These are phyloP conservation scores for Eupeodes latifasciatus DNA, from an alignment of 2,888 invertebrate species.

Conservation along the genomic window DNA sequence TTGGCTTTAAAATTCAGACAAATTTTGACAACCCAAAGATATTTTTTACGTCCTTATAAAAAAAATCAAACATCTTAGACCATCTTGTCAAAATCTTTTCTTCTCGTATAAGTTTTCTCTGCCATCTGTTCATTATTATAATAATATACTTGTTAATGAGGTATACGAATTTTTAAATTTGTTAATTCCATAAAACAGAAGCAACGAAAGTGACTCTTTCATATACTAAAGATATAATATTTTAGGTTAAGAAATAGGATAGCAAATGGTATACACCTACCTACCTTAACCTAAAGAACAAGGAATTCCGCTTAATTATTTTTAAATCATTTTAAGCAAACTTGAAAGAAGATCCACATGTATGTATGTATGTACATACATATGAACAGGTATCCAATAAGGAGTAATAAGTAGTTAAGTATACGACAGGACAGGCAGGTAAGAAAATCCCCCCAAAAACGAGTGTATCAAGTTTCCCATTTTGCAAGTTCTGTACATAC, in stretches of 20 bases:
- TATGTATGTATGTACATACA: no score
- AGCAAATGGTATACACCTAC: slow-evolving; percentile 49
- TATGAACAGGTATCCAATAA: not conserved
- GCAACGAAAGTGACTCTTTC: slow-evolving; percentile 44
- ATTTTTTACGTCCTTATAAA: no score
- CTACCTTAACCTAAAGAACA: not conserved
- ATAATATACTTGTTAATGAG: not conserved
- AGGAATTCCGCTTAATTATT: slow-evolving; percentile 76
- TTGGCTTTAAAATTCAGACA: no score
- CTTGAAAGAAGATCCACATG: slow-evolving; percentile 66
- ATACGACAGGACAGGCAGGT: slow-evolving; percentile 6
- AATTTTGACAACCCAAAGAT: no score
- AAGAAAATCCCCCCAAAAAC: slow-evolving; percentile 54
- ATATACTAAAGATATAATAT: not conserved
- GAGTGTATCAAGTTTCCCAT: slow-evolving; percentile 74
- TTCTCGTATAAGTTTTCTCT: slow-evolving; percentile 11
- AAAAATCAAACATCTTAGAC: slow-evolving; percentile 1
- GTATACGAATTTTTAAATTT: slow-evolving; percentile 12
- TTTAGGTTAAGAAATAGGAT: slow-evolving; percentile 15
- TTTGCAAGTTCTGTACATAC: slow-evolving; percentile 48
- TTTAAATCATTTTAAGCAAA: slow-evolving; percentile 72
- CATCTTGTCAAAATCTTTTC: not conserved
- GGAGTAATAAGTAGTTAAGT: not conserved
- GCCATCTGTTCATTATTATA: slow-evolving; percentile 54
- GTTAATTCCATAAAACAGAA: slow-evolving; percentile 58